Evolutionary conservation across 2,888 invertebrate species (phyloP).

Genomic region (Sphaerophoria rueppellii): DNA sequence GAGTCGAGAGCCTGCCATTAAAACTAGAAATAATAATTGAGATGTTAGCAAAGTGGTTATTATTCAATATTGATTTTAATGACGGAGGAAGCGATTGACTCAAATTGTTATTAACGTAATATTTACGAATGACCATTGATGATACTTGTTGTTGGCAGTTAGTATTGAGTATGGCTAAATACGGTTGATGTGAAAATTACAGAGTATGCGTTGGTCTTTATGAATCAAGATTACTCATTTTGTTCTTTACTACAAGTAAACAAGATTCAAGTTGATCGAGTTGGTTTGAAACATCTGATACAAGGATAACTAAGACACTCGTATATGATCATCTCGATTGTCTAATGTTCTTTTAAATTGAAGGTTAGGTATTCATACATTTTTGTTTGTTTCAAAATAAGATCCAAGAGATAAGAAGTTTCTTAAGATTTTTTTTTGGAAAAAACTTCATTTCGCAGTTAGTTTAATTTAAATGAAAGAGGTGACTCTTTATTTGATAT

Average conservation of each 20-base stretch:
- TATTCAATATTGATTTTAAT: slow-evolving; percentile 71
- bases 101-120: slow-evolving; percentile 40
- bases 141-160: neutral
- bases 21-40: slow-evolving; percentile 52
- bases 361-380: too few species aligned
- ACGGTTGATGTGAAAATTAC: slow-evolving; percentile 67
- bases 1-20: slow-evolving; percentile 60
- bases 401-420: too few species aligned
- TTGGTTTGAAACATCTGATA: too few species aligned
- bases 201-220: slow-evolving; percentile 1
- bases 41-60: slow-evolving; percentile 69
- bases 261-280: too few species aligned
- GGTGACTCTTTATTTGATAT: too few species aligned
- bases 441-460: too few species aligned
- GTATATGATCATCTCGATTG: too few species aligned
- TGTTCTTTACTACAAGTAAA: neutral
- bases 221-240: neutral
- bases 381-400: too few species aligned
- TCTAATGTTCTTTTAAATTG: too few species aligned
- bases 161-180: slow-evolving; percentile 36
- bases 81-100: slow-evolving; percentile 62
- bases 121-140: neutral
- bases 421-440: too few species aligned
- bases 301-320: too few species aligned
- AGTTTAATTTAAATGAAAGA: too few species aligned